phyloP scores from a whole-genome alignment of 2,888 invertebrate genomes.

The Harmothoe impar region DNA sequence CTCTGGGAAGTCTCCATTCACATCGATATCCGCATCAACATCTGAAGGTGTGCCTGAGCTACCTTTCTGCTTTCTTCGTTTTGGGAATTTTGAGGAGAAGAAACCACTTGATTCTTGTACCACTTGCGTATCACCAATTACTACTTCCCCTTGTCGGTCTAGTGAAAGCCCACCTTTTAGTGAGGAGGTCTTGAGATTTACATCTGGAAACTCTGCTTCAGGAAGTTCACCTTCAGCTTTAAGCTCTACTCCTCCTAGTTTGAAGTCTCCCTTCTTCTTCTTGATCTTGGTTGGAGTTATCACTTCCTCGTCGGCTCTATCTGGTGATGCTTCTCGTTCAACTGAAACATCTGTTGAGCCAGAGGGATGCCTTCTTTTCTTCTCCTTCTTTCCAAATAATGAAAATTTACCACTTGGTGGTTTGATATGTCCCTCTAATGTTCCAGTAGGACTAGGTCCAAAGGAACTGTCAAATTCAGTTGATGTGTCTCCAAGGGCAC shows the following conservation, averaged over 20 bases:
- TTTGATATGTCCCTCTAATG: constrained; percentile 37
- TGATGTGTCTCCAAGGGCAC: constrained; percentile 44
- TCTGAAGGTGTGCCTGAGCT: constrained; percentile 50
- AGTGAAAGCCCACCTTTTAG: not conserved
- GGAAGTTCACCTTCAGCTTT: constrained; percentile 5
- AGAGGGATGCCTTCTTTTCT: constrained; percentile 34
- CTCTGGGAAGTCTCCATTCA: constrained; percentile 7
- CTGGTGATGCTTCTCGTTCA: constrained; percentile 49
- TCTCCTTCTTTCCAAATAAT: constrained; percentile 52
- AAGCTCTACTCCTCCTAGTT: not conserved
- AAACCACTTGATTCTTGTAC: constrained; percentile 48
- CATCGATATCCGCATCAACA: not conserved
- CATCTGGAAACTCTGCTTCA: constrained; percentile 10
- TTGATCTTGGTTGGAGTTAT: constrained; percentile 17
- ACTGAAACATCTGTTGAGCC: constrained; percentile 52
- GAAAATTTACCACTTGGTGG: constrained; percentile 61
- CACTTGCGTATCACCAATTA: constrained; percentile 46
- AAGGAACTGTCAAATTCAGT: constrained; percentile 38
- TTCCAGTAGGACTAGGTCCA: constrained; percentile 24
- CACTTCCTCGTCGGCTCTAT: not conserved
- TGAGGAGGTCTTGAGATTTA: not conserved
- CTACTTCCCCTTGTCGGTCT: constrained; percentile 39
- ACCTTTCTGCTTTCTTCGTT: constrained; percentile 26
- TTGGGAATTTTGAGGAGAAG: constrained; percentile 30
- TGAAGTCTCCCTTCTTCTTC: not conserved